These are phyloP conservation scores for Andinoacara biseriatus DNA, from an alignment of 2,113 vertebrate genomes.

Conservation along the genomic window DNA sequence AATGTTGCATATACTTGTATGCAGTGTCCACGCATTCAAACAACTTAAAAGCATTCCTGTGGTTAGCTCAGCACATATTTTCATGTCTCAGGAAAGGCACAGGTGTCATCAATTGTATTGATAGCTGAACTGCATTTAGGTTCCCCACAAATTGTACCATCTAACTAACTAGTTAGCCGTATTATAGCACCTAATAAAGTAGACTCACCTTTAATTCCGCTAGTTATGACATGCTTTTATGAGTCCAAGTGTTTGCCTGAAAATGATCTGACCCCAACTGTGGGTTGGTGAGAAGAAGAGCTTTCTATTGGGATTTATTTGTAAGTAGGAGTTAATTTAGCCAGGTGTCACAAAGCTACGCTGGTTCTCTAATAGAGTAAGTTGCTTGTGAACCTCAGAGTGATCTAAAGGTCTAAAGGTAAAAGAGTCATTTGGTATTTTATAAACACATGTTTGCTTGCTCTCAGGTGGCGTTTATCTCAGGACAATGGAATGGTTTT, in stretches of 20 bases:
- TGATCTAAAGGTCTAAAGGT: background rate
- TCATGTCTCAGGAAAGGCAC: background rate
- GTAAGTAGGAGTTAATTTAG: background rate
- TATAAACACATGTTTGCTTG: background rate
- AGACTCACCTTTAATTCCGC: background rate
- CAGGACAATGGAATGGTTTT: background rate
- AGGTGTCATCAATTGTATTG: background rate
- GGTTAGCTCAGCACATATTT: background rate
- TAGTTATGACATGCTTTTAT: background rate
- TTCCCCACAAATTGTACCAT: background rate
- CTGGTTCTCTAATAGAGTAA: background rate
- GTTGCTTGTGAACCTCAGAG: background rate
- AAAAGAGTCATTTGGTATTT: background rate
- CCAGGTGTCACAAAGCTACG: background rate
- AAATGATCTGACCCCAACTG: background rate
- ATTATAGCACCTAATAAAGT: background rate
- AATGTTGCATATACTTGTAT: too few species aligned
- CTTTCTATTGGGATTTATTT: background rate
- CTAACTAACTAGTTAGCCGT: background rate
- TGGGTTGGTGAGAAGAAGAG: background rate
- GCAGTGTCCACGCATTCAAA: background rate
- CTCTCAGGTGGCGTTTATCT: background rate
- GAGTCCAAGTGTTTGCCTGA: background rate
- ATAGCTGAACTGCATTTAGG: background rate
- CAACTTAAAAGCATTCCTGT: background rate